Conservation (phyloP, 1,140 invertebrate species). For the Apis cerana region DNA sequence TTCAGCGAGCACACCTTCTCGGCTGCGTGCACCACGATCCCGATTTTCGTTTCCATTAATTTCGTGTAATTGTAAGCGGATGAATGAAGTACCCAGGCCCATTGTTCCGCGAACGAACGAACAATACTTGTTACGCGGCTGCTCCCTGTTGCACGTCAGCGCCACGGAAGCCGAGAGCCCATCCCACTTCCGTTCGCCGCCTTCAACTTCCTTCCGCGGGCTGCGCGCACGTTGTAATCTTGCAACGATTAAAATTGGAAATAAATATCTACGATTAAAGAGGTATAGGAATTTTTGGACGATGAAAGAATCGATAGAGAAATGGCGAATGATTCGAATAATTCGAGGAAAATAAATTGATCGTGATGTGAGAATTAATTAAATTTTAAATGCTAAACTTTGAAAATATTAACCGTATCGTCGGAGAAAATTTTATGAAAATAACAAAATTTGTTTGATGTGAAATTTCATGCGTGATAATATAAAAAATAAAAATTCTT, state of each 20-base stretch:
- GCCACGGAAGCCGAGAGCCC: slow-evolving; percentile 21
- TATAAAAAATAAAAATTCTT: no score
- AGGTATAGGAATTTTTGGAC: neutral
- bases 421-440: no score
- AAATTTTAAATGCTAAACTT: no score
- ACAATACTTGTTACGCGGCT: slow-evolving; percentile 58
- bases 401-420: no score
- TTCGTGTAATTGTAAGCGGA: slow-evolving; percentile 55
- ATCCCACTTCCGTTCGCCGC: slow-evolving; percentile 12
- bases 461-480: no score
- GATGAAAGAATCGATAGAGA: neutral
- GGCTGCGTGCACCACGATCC: slow-evolving; percentile 29
- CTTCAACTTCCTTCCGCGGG: neutral
- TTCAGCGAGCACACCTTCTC: slow-evolving; percentile 19
- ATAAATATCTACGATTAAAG: neutral
- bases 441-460: no score
- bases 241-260: slow-evolving; percentile 41
- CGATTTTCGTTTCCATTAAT: slow-evolving; percentile 67
- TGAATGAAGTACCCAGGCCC: slow-evolving; percentile 56
- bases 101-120: slow-evolving; percentile 57
- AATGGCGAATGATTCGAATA: no score
- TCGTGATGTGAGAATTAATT: no score
- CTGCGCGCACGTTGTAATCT: neutral
- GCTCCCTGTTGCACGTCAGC: slow-evolving; percentile 52
- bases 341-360: no score